A percentile compares a stretch with the other conserved stretches of the same genome.
Conservation (phyloP, 2,797 vertebrate species). For the Catostomus latipinnis region DNA sequence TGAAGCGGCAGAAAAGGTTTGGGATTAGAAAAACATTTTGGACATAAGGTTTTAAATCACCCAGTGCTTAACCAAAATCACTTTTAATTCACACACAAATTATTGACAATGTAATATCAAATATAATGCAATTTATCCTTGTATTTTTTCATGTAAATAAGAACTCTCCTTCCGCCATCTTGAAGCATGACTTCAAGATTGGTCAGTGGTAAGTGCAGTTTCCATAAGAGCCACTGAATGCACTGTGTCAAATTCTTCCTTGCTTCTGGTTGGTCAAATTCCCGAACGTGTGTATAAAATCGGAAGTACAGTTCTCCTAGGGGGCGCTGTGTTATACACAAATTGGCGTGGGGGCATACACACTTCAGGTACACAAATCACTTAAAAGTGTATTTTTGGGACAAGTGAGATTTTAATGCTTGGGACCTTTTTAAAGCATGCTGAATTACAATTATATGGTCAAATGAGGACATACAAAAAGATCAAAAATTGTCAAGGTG, state of each 20-base stretch:
- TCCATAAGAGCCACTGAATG: too few relatives aligned
- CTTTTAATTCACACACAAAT: too few relatives aligned
- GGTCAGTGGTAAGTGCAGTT: too few relatives aligned
- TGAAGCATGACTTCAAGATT: too few relatives aligned
- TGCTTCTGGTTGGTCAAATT: background rate
- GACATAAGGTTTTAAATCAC: too few relatives aligned
- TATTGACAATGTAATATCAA: too few relatives aligned
- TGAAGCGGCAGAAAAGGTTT: too few relatives aligned
- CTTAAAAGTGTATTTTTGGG: background rate
- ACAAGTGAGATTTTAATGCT: background rate
- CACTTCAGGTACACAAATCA: background rate
- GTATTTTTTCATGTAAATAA: too few relatives aligned
- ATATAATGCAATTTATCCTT: too few relatives aligned
- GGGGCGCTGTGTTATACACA: slow-evolving; percentile 5
- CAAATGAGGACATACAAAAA: background rate
- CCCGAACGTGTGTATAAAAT: background rate
- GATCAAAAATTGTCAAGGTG: background rate
- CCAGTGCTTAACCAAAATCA: too few relatives aligned
- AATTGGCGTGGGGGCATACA: background rate
- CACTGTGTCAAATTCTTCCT: background rate
- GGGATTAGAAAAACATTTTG: too few relatives aligned
- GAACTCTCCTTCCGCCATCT: too few relatives aligned
- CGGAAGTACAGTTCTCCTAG: background rate
- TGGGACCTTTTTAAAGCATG: background rate
- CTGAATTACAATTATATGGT: background rate